Base-by-base conservation (phyloP, 2,797 vertebrate genomes). In the Chaetophractus vellerosus region DNA sequence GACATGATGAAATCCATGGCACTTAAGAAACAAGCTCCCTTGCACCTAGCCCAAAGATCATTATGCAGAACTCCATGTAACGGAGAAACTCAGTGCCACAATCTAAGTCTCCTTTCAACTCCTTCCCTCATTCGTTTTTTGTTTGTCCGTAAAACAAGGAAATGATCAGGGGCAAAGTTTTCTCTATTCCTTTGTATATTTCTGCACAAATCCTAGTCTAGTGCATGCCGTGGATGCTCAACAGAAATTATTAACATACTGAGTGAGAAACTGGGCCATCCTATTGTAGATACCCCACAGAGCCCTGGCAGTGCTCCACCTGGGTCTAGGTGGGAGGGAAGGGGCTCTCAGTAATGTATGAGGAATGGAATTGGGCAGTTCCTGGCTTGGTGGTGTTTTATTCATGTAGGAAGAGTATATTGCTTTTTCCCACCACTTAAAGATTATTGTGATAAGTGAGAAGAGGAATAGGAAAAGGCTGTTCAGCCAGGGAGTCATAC, bases 401-500 rank as follows among this genome's bases (percentile, higher is more conserved):
- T 31, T 76, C n/a, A 91, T n/a, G 24, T 48, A 78, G 41, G 19
- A 72, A 79, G 33, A 71, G 3, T 64, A 5, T 72, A 38, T 64
- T 52, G 45, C 31, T 45, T 79, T 90, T 87, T 80, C 45, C 12
- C 12, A 82, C 45, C 68, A 75, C 63, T 38, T 64, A 80, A 72
- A 87, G 23, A 69, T 80, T n/a, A 59, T 71, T 81, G 80, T 68
- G 38, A 45, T 87, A 28, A 69, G 45, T 66, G 45, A 92, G 88
- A 83, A 80, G 36, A 26, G 15, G 66, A 24, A n/a, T 19, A 71
- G 75, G 71, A 86, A 94, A 90, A 93, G 36, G 33, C 26, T 82
- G 11, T 8, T 66, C 57, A 83, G 9, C 69, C 57, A 72, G 52
- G 12, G 69, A 88, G 23, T 66, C 28, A 36, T 48, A 19, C 50